Evolutionary conservation across 2,797 vertebrate genomes (phyloP), one percentile per base, ranked within the genome.

Genomic region (Stomatorhinus walkeri): DNA sequence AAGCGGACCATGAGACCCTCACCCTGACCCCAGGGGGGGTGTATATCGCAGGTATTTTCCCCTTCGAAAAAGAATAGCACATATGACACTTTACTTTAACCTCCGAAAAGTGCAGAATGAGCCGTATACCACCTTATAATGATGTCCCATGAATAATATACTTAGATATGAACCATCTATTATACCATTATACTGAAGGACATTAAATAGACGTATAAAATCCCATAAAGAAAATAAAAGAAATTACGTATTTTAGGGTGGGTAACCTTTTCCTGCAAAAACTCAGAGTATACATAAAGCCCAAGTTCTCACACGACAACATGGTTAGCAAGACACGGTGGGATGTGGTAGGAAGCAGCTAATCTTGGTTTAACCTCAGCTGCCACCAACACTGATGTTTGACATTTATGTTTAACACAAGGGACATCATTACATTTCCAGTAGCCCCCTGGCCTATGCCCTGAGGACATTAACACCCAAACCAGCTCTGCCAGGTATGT

Each of bases 401-500:
- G 85, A 87, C 85, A 87, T 56, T 87, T 54, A 59, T 59, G 85
- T 87, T 87, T 59, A 59, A 87, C 85, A 54, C 51, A 56, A 59
- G 85, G 52, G 51, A 87, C 85, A 87, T 87, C 85, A 87, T 87
- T 87, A 87, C 85, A 59, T 59, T 54, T 87, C 32, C 51, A 56
- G 52, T 14, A 36, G 51, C 4, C 51, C 85, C 16, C 52, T 87
- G 52, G 28, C 24, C 85, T 87, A 22, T 40, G 85, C 85, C 85
- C 85, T 59, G 36, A 87, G 85, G 85, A 40, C 85, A 59, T 59
- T 56, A 24, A 87, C 9, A 14, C 32, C 85, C 52, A 87, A 56
- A 43, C 52, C 22, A 19, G 85, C 85, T 87, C 85, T 87, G 83
- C 83, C 48, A 56, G 85, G 85, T 54, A 16, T 87, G 19, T 12